Evolutionary conservation across 1,140 invertebrate genomes (phyloP).

Genomic region (Lepidurus apus): DNA sequence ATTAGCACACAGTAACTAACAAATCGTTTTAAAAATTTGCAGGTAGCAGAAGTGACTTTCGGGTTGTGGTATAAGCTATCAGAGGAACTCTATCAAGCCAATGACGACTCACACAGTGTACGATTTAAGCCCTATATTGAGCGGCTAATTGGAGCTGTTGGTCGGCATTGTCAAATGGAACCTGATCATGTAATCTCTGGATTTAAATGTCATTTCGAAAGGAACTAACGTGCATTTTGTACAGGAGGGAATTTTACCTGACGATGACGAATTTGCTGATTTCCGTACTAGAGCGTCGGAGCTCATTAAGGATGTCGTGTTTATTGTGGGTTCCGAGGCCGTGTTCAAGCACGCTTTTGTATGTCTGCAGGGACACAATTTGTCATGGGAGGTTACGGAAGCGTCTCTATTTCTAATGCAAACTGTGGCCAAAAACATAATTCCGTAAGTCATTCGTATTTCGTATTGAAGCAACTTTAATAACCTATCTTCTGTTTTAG

Average conservation of each 20-base stretch:
- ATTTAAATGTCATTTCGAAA: conserved; percentile 30
- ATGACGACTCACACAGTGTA: conserved; percentile 67
- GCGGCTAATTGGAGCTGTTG: conserved; percentile 73
- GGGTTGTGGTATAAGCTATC: conserved; percentile 94
- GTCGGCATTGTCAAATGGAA: conserved; percentile 84
- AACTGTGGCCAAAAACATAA: conserved; percentile 88
- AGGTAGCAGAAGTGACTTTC: conserved; percentile 95
- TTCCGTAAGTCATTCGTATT: conserved; percentile 70
- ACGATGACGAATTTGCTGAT: conserved; percentile 78
- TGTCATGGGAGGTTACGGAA: conserved; percentile 86
- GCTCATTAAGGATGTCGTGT: conserved; percentile 94
- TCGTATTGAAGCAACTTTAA: background rate
- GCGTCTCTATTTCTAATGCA: conserved; percentile 95
- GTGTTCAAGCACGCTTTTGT: conserved; percentile 89
- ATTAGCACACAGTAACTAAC: background rate
- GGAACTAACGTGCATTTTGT: conserved; percentile 36
- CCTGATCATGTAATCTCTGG: conserved; percentile 66
- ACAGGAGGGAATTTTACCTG: conserved; percentile 77
- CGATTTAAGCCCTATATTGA: conserved; percentile 87
- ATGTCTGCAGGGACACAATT: conserved; percentile 55
- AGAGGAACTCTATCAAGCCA: conserved; percentile 85
- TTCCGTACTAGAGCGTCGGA: conserved; percentile 86
- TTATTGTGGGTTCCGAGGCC: conserved; percentile 86
- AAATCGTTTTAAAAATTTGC: conserved; percentile 37
- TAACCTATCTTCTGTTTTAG: conserved; percentile 49